A percentile compares a stretch with the other conserved stretches of the same genome.
These are phyloP conservation scores for Caenorhabditis japonica DNA, from an alignment of 2,888 invertebrate genomes.

Conservation along the genomic window DNA sequence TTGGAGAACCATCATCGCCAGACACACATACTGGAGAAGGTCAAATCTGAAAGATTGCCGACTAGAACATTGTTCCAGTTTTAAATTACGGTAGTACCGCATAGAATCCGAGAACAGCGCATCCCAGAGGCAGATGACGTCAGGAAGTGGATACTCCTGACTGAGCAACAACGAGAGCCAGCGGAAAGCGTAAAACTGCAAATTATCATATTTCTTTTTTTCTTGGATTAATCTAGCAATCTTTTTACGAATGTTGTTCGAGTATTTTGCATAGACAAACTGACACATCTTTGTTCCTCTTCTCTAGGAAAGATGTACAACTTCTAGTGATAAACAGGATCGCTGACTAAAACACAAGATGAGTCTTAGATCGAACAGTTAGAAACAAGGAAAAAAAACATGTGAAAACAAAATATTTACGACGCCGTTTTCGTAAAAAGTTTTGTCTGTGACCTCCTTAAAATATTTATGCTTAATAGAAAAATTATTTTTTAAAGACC, in stretches of 20 bases:
- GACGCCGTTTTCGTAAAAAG: neutral
- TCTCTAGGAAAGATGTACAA: neutral
- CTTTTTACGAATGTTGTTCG: no score
- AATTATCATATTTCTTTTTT: neutral
- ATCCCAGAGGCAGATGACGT: conserved; percentile 97
- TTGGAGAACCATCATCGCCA: conserved; percentile 97
- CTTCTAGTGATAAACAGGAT: neutral
- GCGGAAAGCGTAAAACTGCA: conserved; percentile 82
- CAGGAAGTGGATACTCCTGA: conserved; percentile 96
- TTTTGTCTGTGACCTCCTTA: neutral
- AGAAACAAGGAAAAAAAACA: neutral
- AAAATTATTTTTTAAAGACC: neutral
- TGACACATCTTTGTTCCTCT: conserved; percentile 7
- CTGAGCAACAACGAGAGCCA: conserved; percentile 95
- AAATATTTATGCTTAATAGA: neutral
- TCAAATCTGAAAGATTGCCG: conserved; percentile 84
- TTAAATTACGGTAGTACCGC: conserved; percentile 78
- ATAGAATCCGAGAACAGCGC: conserved; percentile 91
- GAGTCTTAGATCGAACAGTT: neutral
- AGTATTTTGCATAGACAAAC: neutral
- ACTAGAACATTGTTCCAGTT: no score
- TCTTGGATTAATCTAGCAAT: no score
- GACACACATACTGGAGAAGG: conserved; percentile 91
- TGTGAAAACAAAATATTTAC: no score
- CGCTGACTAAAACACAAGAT: neutral